Evolutionary conservation across 2,888 invertebrate genomes (phyloP).

Genomic region (Pheosia gnoma): DNA sequence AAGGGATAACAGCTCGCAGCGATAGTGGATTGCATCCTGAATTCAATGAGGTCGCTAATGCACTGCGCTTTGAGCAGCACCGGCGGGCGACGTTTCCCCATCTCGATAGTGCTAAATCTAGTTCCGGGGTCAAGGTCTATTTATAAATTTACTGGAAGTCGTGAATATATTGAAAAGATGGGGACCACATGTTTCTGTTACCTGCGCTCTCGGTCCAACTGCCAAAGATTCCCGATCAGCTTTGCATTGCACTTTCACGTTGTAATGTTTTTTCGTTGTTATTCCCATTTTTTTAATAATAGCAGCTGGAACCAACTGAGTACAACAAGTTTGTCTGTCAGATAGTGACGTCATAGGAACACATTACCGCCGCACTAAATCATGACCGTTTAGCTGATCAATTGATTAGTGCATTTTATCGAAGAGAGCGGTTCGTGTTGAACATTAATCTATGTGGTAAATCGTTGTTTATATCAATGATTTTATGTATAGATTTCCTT

Average conservation of each 20-base stretch:
- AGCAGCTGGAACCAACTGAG: background rate
- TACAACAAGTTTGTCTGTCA: background rate
- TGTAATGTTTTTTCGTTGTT: background rate
- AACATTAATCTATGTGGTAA: background rate
- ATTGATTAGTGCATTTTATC: background rate
- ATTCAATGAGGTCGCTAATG: constrained; percentile 2
- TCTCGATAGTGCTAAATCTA: background rate
- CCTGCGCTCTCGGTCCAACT: too few species aligned
- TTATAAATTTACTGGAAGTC: background rate
- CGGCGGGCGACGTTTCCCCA: background rate
- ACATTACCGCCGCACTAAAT: background rate
- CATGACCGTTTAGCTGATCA: background rate
- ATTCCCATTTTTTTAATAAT: background rate
- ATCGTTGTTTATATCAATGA: too few species aligned
- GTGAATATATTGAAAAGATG: background rate
- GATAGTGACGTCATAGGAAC: background rate
- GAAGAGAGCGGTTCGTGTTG: background rate
- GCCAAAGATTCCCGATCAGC: too few species aligned
- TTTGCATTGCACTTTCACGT: too few species aligned
- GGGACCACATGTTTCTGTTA: too few species aligned
- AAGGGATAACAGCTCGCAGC: background rate
- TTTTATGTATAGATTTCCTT: too few species aligned
- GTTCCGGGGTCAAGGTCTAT: background rate
- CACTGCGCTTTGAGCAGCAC: background rate
- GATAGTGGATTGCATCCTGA: background rate